Conservation (phyloP, 2,888 invertebrate species). For the Phortica okadai region DNA sequence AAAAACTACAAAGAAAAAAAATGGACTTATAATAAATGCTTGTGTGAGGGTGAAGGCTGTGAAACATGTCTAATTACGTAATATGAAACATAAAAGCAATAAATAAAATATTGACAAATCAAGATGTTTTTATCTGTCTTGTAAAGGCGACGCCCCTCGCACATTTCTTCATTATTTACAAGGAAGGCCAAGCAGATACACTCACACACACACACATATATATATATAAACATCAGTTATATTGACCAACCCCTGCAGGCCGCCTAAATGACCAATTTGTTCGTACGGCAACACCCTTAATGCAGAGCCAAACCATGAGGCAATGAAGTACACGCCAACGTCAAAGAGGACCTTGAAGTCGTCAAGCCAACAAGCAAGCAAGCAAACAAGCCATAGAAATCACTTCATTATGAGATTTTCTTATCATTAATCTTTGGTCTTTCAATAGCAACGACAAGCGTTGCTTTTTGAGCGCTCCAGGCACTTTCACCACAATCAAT, state of each 20-base stretch:
- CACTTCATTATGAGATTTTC: constrained; percentile 53
- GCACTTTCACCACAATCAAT: not conserved
- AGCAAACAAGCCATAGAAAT: constrained; percentile 15
- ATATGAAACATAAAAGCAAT: constrained; percentile 24
- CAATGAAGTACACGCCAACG: constrained; percentile 21
- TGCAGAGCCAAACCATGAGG: not conserved
- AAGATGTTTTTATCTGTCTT: constrained; percentile 25
- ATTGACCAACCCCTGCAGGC: not conserved
- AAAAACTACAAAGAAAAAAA: no score
- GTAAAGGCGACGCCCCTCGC: not conserved
- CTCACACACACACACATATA: not conserved
- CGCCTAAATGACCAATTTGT: constrained; percentile 11
- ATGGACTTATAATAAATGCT: not conserved
- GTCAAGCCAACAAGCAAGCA: constrained; percentile 12
- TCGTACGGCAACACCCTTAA: not conserved
- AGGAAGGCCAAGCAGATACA: not conserved
- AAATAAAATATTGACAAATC: constrained; percentile 30
- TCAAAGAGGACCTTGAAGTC: constrained; percentile 26
- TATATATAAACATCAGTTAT: no score
- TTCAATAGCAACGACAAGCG: constrained; percentile 6
- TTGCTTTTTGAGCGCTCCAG: not conserved
- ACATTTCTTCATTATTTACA: not conserved
- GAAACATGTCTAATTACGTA: constrained; percentile 11
- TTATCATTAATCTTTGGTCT: constrained; percentile 60
- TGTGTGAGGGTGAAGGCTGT: not conserved